phyloP scores from a whole-genome alignment of 92 coral and sea anemone species.

The Epizoanthus stellaris region DNA sequence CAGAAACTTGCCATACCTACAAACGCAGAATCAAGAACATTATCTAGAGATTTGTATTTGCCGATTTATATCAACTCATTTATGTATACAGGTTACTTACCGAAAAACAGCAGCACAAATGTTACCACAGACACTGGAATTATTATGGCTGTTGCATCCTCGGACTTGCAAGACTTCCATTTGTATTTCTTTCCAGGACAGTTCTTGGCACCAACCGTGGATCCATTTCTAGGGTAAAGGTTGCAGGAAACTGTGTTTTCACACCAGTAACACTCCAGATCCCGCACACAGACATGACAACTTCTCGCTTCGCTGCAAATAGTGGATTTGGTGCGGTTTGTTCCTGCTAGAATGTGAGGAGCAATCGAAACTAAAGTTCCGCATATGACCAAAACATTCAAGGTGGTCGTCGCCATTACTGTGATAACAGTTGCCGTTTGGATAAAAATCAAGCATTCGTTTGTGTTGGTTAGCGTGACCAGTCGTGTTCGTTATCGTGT shows the following conservation, averaged over 20 bases:
- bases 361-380: too few species aligned
- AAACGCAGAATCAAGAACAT: neutral
- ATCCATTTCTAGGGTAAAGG: conserved; percentile 12
- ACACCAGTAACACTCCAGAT: conserved; percentile 41
- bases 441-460: too few species aligned
- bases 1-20: conserved; percentile 26
- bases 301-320: conserved; percentile 30
- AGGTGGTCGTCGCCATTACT: too few species aligned
- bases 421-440: too few species aligned
- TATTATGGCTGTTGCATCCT: conserved; percentile 7
- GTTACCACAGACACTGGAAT: conserved; percentile 8
- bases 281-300: conserved; percentile 29
- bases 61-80: neutral
- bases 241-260: conserved; percentile 3
- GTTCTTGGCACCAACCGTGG: neutral
- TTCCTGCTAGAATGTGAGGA: too few species aligned
- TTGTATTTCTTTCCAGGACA: conserved; percentile 25
- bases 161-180: conserved; percentile 28
- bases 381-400: too few species aligned
- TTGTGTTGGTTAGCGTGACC: too few species aligned
- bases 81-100: neutral
- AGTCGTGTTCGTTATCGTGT: too few species aligned
- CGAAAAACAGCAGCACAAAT: conserved; percentile 22
- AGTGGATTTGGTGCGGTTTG: too few species aligned
- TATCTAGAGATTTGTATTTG: neutral